Conservation (phyloP, 2,113 vertebrate genomes). For the Antechinus flavipes region DNA sequence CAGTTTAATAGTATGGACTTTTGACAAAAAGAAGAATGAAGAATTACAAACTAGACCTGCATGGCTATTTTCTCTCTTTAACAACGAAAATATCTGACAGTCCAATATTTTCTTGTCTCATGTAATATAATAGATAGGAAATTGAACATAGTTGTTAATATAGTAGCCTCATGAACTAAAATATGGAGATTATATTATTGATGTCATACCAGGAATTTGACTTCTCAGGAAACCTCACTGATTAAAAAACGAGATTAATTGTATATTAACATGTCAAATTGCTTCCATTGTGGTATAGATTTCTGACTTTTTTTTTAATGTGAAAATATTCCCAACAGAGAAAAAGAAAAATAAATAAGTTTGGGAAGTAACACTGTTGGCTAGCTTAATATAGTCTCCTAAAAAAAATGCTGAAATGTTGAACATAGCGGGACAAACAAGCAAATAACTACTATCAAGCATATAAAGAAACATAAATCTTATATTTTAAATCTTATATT, state of each 20-base stretch:
- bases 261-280: conserved; percentile 57
- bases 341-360: not conserved
- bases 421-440: not conserved
- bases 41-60: conserved; percentile 56
- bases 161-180: conserved; percentile 32
- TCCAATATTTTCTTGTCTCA: conserved; percentile 63
- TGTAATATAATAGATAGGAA: conserved; percentile 67
- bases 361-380: not conserved
- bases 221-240: conserved; percentile 37
- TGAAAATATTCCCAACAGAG: not conserved
- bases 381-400: not conserved
- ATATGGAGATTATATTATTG: conserved; percentile 60
- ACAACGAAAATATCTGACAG: conserved; percentile 74
- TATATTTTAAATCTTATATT: not conserved
- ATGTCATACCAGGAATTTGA: conserved; percentile 57
- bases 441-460: not conserved
- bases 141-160: conserved; percentile 67
- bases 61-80: conserved; percentile 67
- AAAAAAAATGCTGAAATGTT: not conserved
- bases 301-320: not conserved
- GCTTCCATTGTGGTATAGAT: conserved; percentile 21
- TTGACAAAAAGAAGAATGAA: conserved; percentile 61
- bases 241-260: conserved; percentile 62
- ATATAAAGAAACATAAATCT: not conserved
- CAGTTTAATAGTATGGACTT: conserved; percentile 59